A percentile compares a stretch with the other conserved stretches of the same genome.
Evolutionary conservation across 2,797 vertebrate genomes (phyloP).

Genomic region (Babyrousa celebensis): DNA sequence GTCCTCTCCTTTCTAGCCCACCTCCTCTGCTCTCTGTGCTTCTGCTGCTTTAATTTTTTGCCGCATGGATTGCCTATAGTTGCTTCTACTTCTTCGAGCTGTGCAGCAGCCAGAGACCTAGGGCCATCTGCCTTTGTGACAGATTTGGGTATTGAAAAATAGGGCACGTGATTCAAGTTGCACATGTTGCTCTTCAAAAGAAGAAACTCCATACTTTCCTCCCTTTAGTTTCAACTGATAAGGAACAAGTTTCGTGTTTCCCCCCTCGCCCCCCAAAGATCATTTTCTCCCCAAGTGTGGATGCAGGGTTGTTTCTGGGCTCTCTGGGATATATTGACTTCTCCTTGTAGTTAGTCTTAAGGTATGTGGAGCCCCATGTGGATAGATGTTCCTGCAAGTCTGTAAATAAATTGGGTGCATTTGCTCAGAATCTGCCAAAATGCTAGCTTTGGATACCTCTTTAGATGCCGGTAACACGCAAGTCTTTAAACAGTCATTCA

Average conservation of each 20-base stretch:
- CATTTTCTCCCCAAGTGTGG: constrained; percentile 16
- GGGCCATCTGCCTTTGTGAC: constrained; percentile 1
- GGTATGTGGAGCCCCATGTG: neutral
- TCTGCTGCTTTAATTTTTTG: constrained; percentile 23
- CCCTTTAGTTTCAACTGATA: neutral
- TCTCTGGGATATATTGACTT: neutral
- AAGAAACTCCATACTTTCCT: neutral
- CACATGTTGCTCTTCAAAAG: neutral
- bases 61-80: neutral
- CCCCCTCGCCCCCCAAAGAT: neutral
- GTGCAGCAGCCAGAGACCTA: neutral
- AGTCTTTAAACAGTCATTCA: neutral
- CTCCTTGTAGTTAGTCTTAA: constrained; percentile 46
- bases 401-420: neutral
- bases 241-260: neutral
- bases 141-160: constrained; percentile 2
- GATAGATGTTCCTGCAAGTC: neutral
- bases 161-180: neutral
- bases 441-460: constrained; percentile 58
- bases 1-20: neutral
- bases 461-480: neutral
- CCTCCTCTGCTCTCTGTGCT: neutral
- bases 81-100: neutral
- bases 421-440: constrained; percentile 56
- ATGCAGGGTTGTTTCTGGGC: neutral